These are phyloP conservation scores for Lepidocyrtoides sp. DNA, from an alignment of 2,888 invertebrate species.

Conservation along the genomic window DNA sequence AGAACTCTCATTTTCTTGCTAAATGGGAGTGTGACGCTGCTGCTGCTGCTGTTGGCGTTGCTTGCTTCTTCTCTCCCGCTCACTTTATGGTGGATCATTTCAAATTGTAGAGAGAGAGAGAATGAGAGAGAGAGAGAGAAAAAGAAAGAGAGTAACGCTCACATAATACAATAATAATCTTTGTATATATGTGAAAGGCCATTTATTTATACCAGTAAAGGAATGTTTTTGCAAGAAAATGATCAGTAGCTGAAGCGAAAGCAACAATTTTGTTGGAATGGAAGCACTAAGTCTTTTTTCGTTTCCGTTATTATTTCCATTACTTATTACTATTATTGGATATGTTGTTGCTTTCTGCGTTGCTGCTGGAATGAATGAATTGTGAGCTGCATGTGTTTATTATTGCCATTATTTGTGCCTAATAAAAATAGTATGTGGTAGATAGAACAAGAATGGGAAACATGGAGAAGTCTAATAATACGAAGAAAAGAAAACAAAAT, in stretches of 20 bases:
- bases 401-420: background rate
- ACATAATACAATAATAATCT: slow-evolving; percentile 4
- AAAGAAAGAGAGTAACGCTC: background rate
- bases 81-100: slow-evolving; percentile 30
- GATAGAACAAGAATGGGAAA: background rate
- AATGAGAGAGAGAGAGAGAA: background rate
- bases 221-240: slow-evolving; percentile 37
- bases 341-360: slow-evolving; percentile 6
- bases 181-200: background rate
- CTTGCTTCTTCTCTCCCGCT: slow-evolving; percentile 11
- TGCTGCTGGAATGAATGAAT: slow-evolving; percentile 6
- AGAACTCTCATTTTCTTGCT: slow-evolving; percentile 72
- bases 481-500: slow-evolving; percentile 11
- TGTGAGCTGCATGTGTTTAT: slow-evolving; percentile 26
- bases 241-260: slow-evolving; percentile 27
- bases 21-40: background rate
- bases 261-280: slow-evolving; percentile 14
- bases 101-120: slow-evolving; percentile 15
- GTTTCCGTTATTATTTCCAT: slow-evolving; percentile 50
- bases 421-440: background rate
- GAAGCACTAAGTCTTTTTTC: slow-evolving; percentile 37
- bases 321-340: slow-evolving; percentile 46
- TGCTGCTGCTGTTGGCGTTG: background rate
- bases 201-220: background rate
- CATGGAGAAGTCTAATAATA: background rate